Evolutionary conservation across 2,113 vertebrate species (phyloP).

Genomic region (Chaetodon auriga): DNA sequence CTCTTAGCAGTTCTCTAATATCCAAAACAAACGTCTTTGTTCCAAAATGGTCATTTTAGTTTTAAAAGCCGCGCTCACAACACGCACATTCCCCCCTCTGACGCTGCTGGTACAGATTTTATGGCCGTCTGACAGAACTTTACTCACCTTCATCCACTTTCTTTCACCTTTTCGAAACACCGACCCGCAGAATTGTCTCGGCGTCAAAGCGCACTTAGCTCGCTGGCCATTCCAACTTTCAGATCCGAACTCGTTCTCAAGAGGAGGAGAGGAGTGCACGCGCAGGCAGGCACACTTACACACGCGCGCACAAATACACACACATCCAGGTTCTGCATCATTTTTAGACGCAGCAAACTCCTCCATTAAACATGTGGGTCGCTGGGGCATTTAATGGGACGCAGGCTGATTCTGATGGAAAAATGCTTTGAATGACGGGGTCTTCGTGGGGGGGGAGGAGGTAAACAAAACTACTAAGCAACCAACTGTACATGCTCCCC

Average conservation of each 20-base stretch:
- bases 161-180: neutral
- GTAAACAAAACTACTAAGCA: conserved; percentile 11
- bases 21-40: neutral
- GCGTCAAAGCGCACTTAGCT: neutral
- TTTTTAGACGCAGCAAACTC: neutral
- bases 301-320: neutral
- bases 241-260: conserved; percentile 23
- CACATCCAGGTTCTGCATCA: too few species aligned
- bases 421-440: neutral
- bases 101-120: too few species aligned
- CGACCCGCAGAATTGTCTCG: neutral
- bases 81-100: neutral
- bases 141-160: conserved; percentile 53
- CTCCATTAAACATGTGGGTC: neutral
- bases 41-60: neutral
- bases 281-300: neutral
- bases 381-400: neutral
- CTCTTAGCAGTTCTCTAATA: neutral
- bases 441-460: neutral
- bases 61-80: neutral
- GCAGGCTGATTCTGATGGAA: neutral
- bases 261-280: neutral
- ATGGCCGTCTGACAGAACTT: fast-evolving
- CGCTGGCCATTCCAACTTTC: conserved; percentile 44
- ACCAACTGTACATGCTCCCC: neutral